phyloP scores from a whole-genome alignment of 2,113 vertebrate genomes.

The Lophius piscatorius region DNA sequence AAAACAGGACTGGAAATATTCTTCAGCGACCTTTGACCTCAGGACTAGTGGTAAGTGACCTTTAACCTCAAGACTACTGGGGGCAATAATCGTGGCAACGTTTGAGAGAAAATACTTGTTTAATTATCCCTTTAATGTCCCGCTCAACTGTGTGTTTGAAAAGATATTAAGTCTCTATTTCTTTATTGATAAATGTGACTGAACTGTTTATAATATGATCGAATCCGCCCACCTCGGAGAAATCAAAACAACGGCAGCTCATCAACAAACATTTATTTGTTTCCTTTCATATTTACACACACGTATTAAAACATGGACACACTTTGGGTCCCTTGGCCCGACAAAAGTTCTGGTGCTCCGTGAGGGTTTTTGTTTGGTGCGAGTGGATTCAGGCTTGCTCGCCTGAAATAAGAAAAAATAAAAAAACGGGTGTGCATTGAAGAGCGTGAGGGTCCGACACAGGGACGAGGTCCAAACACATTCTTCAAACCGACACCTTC shows the following conservation, averaged over 20 bases:
- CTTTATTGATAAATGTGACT: no score
- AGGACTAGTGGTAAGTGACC: no score
- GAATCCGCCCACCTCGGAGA: background rate
- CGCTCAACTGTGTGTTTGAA: no score
- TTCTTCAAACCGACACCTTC: constrained; percentile 24
- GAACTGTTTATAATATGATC: constrained; percentile 1
- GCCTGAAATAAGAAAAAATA: no score
- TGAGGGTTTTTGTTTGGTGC: constrained; percentile 8
- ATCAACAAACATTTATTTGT: constrained; percentile 72
- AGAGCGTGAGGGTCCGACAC: constrained; percentile 26
- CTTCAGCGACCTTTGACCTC: no score
- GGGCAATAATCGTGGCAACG: no score
- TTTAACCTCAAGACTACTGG: no score
- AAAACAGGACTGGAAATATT: no score
- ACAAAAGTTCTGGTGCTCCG: constrained; percentile 23
- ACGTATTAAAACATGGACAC: constrained; percentile 68
- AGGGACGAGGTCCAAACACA: constrained; percentile 13
- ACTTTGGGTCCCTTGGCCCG: constrained; percentile 41
- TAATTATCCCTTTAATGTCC: no score
- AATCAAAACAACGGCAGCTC: constrained; percentile 52
- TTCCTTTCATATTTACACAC: constrained; percentile 60
- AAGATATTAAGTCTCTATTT: no score
- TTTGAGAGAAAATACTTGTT: no score
- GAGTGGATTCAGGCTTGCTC: constrained; percentile 13
- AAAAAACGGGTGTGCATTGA: constrained; percentile 1